Conservation (phyloP, 2,888 invertebrate genomes). For the Ectemnius cavifrons region DNA sequence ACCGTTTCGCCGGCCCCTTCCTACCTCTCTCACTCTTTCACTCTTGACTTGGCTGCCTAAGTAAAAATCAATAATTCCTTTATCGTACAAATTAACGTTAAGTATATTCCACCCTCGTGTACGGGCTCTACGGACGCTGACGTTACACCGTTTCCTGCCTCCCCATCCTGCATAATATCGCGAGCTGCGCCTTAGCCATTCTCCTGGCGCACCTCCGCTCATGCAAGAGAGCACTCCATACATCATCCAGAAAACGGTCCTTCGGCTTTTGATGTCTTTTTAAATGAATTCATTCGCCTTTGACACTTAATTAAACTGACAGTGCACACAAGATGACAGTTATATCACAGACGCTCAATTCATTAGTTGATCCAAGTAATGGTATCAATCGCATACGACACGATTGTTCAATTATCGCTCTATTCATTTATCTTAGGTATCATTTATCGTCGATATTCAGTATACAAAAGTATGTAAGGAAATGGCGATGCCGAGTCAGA, state of each 20-base stretch:
- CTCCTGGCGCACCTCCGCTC: constrained; percentile 39
- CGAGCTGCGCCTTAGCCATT: constrained; percentile 44
- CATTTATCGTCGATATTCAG: constrained; percentile 3
- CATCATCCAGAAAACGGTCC: constrained; percentile 3
- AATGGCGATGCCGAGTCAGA: constrained; percentile 15
- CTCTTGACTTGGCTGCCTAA: constrained; percentile 70
- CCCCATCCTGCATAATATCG: constrained; percentile 68
- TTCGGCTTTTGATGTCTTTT: no score
- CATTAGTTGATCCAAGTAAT: constrained; percentile 37
- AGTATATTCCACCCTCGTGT: constrained; percentile 74
- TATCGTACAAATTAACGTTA: constrained; percentile 76
- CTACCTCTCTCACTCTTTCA: constrained; percentile 68
- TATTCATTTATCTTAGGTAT: constrained; percentile 31
- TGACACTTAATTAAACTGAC: constrained; percentile 36
- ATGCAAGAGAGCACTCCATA: constrained; percentile 8
- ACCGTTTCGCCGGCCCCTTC: constrained; percentile 53
- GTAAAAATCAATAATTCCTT: constrained; percentile 77
- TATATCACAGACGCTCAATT: constrained; percentile 36
- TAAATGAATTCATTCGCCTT: constrained; percentile 47
- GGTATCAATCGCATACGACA: constrained; percentile 20
- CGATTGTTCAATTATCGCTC: constrained; percentile 28
- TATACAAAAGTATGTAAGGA: background rate
- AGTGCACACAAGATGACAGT: constrained; percentile 9
- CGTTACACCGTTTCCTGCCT: constrained; percentile 63
- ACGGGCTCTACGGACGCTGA: constrained; percentile 55